Percentiles rank a stretch among this genome's conserved stretches.
Evolutionary conservation across 2,113 vertebrate species (phyloP).

Genomic region (Cacatua alba): DNA sequence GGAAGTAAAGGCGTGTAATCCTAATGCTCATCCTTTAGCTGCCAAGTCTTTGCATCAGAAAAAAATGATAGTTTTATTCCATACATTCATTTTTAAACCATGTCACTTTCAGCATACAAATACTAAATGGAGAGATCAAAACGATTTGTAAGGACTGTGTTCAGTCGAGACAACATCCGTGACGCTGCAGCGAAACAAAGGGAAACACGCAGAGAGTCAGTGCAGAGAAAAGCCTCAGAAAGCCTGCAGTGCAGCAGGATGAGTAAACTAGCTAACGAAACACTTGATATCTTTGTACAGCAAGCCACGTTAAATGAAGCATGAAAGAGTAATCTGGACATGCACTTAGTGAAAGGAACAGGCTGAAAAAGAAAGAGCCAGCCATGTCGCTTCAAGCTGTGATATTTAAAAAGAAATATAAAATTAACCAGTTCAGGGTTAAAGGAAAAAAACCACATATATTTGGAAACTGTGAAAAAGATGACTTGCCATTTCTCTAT

Average conservation of each 20-base stretch:
- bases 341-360: conserved; percentile 26
- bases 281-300: conserved; percentile 52
- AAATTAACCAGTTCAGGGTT: background rate
- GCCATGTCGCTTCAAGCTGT: conserved; percentile 16
- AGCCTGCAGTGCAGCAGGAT: conserved; percentile 65
- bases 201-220: conserved; percentile 10
- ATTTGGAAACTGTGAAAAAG: background rate
- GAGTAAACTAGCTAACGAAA: conserved; percentile 53
- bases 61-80: background rate
- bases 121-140: conserved; percentile 9
- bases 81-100: background rate
- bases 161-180: background rate
- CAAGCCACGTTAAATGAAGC: conserved; percentile 57
- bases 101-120: background rate
- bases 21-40: background rate
- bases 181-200: background rate
- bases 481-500: background rate
- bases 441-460: background rate
- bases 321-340: conserved; percentile 62
- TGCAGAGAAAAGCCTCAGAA: conserved; percentile 46
- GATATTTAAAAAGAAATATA: conserved; percentile 16
- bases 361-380: conserved; percentile 6
- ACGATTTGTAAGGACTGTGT: background rate
- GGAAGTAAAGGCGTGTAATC: background rate
- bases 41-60: background rate